phyloP scores from a whole-genome alignment of 2,113 vertebrate genomes.

The Pseudonaja textilis region DNA sequence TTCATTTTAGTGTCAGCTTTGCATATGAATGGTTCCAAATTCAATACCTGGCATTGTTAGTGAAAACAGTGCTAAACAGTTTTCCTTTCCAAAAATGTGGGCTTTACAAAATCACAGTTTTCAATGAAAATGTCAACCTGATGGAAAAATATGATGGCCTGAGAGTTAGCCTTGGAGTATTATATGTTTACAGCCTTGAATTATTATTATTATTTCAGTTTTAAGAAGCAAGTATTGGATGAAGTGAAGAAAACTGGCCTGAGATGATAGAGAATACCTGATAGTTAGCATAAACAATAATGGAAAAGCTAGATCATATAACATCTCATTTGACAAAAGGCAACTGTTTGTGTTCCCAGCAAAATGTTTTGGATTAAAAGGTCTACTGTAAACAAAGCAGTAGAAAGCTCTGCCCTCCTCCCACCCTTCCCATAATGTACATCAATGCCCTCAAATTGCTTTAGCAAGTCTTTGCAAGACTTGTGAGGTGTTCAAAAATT shows the following conservation, averaged over 20 bases:
- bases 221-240: neutral
- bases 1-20: neutral
- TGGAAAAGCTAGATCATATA: neutral
- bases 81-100: neutral
- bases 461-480: neutral
- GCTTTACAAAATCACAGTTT: neutral
- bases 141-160: neutral
- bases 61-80: neutral
- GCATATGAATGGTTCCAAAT: neutral
- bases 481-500: neutral
- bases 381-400: neutral
- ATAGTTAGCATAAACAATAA: neutral
- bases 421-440: neutral
- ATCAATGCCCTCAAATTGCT: neutral
- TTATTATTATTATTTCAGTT: neutral
- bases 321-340: neutral
- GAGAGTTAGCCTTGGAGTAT: neutral
- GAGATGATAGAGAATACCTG: neutral
- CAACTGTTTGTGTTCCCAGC: neutral
- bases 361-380: neutral
- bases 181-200: neutral
- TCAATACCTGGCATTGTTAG: neutral
- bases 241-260: too few relatives aligned
- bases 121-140: neutral
- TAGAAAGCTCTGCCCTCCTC: neutral